These are phyloP conservation scores for Platynereis dumerilii DNA, from an alignment of 2,888 invertebrate species.

Conservation along the genomic window DNA sequence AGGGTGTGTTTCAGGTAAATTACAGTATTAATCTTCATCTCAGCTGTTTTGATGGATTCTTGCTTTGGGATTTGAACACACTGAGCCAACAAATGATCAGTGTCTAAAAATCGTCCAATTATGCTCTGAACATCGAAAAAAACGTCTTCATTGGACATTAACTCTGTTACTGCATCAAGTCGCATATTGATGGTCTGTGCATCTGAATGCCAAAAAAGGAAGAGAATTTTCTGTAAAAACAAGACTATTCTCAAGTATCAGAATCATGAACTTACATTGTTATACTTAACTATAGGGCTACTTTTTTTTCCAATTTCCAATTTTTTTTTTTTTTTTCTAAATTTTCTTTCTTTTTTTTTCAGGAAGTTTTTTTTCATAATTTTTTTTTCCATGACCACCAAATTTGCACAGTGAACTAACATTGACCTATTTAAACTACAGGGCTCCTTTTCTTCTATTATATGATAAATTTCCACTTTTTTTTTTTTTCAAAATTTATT, in stretches of 20 bases:
- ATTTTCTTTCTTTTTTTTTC: too few species aligned
- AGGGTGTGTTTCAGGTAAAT: conserved; percentile 79
- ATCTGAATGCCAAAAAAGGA: conserved; percentile 61
- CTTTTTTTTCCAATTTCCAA: too few species aligned
- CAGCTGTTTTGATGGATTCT: conserved; percentile 69
- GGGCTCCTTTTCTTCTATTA: too few species aligned
- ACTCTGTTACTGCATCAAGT: conserved; percentile 78
- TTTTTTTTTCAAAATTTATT: too few species aligned
- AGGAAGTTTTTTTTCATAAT: too few species aligned
- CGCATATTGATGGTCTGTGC: conserved; percentile 73
- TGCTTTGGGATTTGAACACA: conserved; percentile 57
- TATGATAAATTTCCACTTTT: too few species aligned
- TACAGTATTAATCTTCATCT: conserved; percentile 79
- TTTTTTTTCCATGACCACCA: too few species aligned
- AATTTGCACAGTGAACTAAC: too few species aligned
- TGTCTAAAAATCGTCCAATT: conserved; percentile 71
- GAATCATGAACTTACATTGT: background rate
- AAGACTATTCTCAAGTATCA: too few species aligned
- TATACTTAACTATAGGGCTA: too few species aligned
- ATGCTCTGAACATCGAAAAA: conserved; percentile 70
- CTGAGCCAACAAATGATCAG: conserved; percentile 78
- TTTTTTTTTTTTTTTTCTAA: too few species aligned
- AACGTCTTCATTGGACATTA: conserved; percentile 74
- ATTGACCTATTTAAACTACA: too few species aligned
- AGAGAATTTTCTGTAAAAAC: background rate